phyloP scores from a whole-genome alignment of 2,113 vertebrate genomes.

The Irena cyanogastra region DNA sequence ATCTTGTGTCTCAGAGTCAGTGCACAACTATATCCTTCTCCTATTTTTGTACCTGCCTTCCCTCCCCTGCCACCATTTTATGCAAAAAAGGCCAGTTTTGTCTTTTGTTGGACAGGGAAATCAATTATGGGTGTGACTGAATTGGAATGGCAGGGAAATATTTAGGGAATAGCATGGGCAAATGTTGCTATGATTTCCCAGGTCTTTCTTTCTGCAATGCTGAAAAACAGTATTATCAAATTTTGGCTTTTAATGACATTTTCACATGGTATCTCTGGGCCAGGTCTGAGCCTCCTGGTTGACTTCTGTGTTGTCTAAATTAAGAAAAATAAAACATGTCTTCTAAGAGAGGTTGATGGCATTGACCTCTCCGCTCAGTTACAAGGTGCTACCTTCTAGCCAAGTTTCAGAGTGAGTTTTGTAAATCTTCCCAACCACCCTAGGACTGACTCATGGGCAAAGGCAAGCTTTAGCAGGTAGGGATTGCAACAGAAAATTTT shows the following conservation, averaged over 20 bases:
- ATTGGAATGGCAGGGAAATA: background rate
- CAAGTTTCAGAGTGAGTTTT: background rate
- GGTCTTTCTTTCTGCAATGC: background rate
- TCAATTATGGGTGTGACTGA: background rate
- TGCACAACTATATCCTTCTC: background rate
- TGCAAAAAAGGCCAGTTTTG: background rate
- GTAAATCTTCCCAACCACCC: background rate
- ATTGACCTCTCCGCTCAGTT: background rate
- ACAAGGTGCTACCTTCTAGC: background rate
- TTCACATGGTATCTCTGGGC: background rate
- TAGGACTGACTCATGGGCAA: background rate
- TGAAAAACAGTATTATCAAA: background rate
- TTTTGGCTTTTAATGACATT: background rate
- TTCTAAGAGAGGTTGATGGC: background rate
- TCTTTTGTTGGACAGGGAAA: background rate
- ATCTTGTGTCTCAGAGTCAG: accelerated
- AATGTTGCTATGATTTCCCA: background rate
- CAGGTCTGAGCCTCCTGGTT: background rate
- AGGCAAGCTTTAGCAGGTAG: background rate
- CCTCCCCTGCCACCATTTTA: background rate
- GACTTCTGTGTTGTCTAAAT: background rate
- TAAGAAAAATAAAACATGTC: background rate
- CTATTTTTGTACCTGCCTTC: background rate
- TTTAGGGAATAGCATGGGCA: background rate
- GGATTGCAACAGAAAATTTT: background rate